A percentile compares a stretch with the other conserved stretches of the same genome.
These are phyloP conservation scores for Parazoanthus atlanticus DNA, from an alignment of 92 coral and sea anemone genomes.

Conservation along the genomic window DNA sequence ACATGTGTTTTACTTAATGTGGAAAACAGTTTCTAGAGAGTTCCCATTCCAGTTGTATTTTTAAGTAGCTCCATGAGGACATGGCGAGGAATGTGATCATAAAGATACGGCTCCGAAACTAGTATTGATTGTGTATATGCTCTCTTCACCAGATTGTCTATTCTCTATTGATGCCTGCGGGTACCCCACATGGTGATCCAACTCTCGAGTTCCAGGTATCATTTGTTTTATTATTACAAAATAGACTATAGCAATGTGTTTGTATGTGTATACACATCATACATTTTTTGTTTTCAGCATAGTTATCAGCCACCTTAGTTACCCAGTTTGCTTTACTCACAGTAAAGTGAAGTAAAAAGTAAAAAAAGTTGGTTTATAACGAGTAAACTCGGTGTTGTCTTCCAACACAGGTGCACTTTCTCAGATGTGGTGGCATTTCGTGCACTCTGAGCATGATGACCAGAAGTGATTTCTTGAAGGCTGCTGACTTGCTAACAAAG, in stretches of 20 bases:
- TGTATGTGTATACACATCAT: background rate
- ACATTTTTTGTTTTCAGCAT: background rate
- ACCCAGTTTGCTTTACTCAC: too few species aligned
- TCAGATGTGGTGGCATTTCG: conserved; percentile 93
- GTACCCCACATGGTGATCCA: conserved; percentile 73
- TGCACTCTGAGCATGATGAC: conserved; percentile 90
- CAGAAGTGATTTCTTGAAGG: conserved; percentile 79
- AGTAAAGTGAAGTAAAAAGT: too few species aligned
- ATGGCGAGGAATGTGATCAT: background rate
- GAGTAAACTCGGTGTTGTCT: background rate
- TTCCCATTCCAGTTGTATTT: background rate
- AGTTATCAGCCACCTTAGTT: too few species aligned
- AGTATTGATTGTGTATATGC: background rate
- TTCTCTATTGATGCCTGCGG: conserved; percentile 95
- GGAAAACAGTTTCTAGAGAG: too few species aligned
- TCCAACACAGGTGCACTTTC: conserved; percentile 73
- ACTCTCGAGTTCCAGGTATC: conserved; percentile 89
- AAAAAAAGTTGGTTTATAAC: too few species aligned
- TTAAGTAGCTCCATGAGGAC: too few species aligned
- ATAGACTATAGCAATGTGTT: background rate
- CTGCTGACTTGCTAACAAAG: conserved; percentile 83
- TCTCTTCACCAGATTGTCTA: conserved; percentile 70
- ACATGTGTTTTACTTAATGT: background rate
- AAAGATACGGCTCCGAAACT: background rate
- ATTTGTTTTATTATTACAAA: conserved; percentile 1